Evolutionary conservation across 2,888 invertebrate species (phyloP), one percentile per base, ranked within the genome.

Genomic region (Serripes groenlandicus): DNA sequence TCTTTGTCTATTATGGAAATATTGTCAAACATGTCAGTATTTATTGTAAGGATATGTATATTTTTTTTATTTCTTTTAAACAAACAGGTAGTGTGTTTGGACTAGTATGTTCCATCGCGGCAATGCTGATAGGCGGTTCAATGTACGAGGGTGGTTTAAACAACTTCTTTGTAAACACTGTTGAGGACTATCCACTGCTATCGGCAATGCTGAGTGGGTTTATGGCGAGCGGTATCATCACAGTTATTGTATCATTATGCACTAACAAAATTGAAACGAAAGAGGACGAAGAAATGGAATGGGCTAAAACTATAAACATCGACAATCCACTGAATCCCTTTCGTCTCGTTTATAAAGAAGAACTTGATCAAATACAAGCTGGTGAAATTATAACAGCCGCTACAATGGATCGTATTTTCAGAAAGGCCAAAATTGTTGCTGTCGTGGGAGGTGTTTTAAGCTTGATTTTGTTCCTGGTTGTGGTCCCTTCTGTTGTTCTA

Each of bases 241-340:
- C 88, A 32, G 73, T 92, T 26, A 81, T 89, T 9, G 85, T 92
- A 3, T 90, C 92, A 7, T 78, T 93, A 5, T 66, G 83, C 35
- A 92, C 91, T 0, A 81, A 92, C 83, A 81, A 80, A 23, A 89
- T 92, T 34, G 72, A 72, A 34, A 52, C 74, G 7, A 64, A 77
- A n/a, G 68, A 79, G 3, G 91, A 89, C 52, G 74, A 78, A 3
- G 75, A 74, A 3, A 70, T 49, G 34, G 90, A 90, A 78, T 92
- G 91, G 91, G 90, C 90, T 76, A 90, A 88, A 66, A 88, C 90
- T 3, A 84, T 91, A 0, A 90, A 89, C 60, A 92, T 92, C 35
- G 91, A 92, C 69, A 92, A 92, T 75, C 92, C 92, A 1, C 80
- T 92, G 21, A 87, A 83, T 62, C 90, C 92, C 3, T 92, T 90